Evolutionary conservation across 2,797 vertebrate species (phyloP).

Genomic region (Microhierax caerulescens): DNA sequence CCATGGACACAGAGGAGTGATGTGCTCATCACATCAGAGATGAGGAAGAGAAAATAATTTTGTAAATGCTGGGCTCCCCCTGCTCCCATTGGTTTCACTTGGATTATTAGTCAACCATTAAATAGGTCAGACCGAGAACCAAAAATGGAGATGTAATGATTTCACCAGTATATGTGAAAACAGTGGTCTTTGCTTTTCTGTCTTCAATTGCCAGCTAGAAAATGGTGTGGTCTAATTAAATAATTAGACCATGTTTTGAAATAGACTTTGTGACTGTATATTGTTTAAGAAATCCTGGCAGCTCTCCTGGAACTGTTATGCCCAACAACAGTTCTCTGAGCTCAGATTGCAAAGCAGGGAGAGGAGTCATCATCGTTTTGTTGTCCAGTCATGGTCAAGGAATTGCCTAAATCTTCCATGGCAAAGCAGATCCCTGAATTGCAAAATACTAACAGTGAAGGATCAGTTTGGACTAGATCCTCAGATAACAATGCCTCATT

Average conservation of each 20-base stretch:
- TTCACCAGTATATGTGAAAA: neutral
- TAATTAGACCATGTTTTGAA: neutral
- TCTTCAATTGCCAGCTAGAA: neutral
- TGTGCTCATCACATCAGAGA: neutral
- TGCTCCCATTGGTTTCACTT: neutral
- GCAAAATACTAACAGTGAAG: neutral
- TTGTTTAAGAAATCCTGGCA: neutral
- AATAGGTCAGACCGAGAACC: neutral
- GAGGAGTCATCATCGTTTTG: neutral
- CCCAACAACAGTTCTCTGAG: neutral
- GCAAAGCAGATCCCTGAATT: neutral
- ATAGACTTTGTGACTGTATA: neutral
- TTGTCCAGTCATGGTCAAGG: neutral
- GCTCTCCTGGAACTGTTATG: neutral
- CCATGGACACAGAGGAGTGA: accelerated
- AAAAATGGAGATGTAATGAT: neutral
- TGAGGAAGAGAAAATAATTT: neutral
- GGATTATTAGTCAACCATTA: neutral
- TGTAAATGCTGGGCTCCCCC: neutral
- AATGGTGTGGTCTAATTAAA: neutral
- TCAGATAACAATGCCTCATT: neutral
- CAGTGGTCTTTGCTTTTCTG: neutral
- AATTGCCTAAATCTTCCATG: neutral
- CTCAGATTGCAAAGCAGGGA: neutral
- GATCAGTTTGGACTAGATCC: neutral